Conservation (phyloP, 2,113 vertebrate species). For the Potamarius usumacintae region DNA sequence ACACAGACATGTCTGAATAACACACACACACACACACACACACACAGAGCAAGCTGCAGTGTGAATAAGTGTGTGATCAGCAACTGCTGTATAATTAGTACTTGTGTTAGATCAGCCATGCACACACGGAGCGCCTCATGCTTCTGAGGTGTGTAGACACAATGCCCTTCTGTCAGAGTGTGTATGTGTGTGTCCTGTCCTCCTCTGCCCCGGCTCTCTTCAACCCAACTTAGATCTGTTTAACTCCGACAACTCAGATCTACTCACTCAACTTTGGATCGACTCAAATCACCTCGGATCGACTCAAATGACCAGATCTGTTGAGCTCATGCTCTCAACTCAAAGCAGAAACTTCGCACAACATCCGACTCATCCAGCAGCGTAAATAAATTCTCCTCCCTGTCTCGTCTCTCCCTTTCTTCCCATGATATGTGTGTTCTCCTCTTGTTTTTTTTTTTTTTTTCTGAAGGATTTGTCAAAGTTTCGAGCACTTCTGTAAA, state of each 20-base stretch:
- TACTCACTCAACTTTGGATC: neutral
- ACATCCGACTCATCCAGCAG: neutral
- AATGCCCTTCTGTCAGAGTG: conserved; percentile 54
- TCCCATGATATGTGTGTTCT: neutral
- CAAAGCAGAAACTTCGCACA: neutral
- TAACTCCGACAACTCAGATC: too few relatives aligned
- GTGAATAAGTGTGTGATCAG: conserved; percentile 53
- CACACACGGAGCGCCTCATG: conserved; percentile 38
- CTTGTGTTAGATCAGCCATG: conserved; percentile 53
- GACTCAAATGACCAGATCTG: neutral
- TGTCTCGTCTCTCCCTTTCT: neutral
- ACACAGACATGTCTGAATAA: conserved; percentile 56
- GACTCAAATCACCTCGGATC: neutral
- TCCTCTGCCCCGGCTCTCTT: neutral
- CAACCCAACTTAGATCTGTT: neutral
- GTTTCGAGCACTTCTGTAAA: neutral
- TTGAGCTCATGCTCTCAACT: neutral
- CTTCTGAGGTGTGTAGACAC: conserved; percentile 53
- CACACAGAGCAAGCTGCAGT: conserved; percentile 42
- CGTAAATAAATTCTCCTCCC: neutral
- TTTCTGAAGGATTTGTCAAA: neutral
- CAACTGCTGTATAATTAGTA: conserved; percentile 50
- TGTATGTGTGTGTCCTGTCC: conserved; percentile 20
- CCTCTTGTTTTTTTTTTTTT: neutral
- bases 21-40: conserved; percentile 55